These are phyloP conservation scores for Halcyon badia DNA, from an alignment of 2,797 vertebrate genomes.

Conservation along the genomic window DNA sequence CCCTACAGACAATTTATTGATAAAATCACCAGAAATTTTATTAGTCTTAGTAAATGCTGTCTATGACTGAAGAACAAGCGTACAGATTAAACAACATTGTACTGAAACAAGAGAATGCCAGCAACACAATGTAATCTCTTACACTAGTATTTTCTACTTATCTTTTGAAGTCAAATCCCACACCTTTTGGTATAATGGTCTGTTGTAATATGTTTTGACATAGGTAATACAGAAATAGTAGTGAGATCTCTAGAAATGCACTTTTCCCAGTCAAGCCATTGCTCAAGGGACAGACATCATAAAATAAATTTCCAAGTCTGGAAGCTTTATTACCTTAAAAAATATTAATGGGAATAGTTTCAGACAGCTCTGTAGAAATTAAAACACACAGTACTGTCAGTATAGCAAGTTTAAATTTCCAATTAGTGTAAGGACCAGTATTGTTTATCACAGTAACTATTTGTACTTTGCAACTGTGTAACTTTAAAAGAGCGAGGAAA, in stretches of 20 bases:
- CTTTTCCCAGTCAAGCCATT: not conserved
- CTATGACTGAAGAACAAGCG: not conserved
- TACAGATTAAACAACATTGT: not conserved
- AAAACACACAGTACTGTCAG: not conserved
- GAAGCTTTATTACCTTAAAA: not conserved
- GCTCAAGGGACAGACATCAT: not conserved
- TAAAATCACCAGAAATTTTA: not conserved
- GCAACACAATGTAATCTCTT: not conserved
- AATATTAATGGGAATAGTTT: not conserved
- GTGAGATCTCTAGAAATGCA: not conserved
- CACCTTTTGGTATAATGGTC: not conserved
- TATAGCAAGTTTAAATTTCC: not conserved
- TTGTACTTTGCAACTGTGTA: not conserved
- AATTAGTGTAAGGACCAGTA: accelerated
- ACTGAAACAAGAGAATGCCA: not conserved
- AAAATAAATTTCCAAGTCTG: not conserved
- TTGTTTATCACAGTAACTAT: not conserved
- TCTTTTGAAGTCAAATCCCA: not conserved
- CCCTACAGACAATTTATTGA: not conserved
- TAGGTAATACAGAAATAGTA: not conserved
- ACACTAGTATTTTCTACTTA: not conserved
- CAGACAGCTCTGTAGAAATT: not conserved
- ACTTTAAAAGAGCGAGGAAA: not conserved
- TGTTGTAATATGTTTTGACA: not conserved
- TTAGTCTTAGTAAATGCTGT: not conserved